Base-by-base conservation (phyloP, 2,797 vertebrate species). In the Sebastes glaucus region DNA sequence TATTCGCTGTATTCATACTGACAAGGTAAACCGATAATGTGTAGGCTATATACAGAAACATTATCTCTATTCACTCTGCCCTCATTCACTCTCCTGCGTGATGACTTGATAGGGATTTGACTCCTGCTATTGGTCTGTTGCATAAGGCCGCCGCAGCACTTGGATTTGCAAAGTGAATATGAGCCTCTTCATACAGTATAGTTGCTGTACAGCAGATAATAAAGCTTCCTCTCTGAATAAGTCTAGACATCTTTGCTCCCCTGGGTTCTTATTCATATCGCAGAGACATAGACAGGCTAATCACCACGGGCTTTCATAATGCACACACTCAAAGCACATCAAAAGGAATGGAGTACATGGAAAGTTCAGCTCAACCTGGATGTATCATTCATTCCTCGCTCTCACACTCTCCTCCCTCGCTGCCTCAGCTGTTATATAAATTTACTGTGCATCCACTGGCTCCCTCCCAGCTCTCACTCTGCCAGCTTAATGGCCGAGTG, bases 281-380 rank as follows among this genome's bases (percentile, higher is more conserved):
- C 35, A 6, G 56, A 85, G 76, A 91, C 83, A 85, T 33, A 80
- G 86, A 77, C 83, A 57, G 67, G 74, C 87, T 92, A 91, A 94
- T 93, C 91, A 91, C 78, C 60, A 71, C 16, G 1, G 76, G 81
- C 88, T 89, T 88, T 90, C 82, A 84, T 81, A 84, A 83, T 56
- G 81, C 73, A 83, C 89, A 85, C 80, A 87, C 84, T 90, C 85
- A 74, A 53, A 78, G 80, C 71, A 84, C 90, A 87, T 92, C 87
- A 92, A 92, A 93, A 82, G 73, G 84, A 87, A 82, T 70, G 57
- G 71, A 89, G 87, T 83, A 90, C 87, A 80, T 56, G 85, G 70
- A 89, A 87, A 90, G 87, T 92, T 92, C 81, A 89, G 81, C 84
- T 90, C 85, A 89, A 89, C 91, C 86, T 87, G 88, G 77, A 87